Base-by-base conservation (phyloP, 2,888 invertebrate species). In the Ecliptopera silaceata region DNA sequence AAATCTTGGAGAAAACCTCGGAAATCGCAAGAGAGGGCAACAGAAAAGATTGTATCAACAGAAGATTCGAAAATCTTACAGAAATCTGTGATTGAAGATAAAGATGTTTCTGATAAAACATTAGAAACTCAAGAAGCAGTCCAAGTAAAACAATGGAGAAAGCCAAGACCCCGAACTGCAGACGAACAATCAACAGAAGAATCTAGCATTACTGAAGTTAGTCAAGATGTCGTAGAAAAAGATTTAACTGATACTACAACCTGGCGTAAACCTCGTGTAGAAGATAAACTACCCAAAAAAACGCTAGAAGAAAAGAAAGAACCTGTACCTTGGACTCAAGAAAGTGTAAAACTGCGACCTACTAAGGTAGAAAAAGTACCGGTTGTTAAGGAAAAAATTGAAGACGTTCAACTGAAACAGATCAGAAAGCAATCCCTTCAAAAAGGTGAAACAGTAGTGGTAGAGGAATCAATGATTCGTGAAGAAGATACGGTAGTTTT, bases 341-440 rank as follows among this genome's bases (percentile, higher is more conserved):
- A 95, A 80, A 91, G 92, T 64, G 90, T 94, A 11, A 89, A 92
- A 69, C 73, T 94, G 64, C 91, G 93, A 66, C 93, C 94, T 1
- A 89, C 94, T 0, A 93, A 93, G 67, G 91, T 93, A 45, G 90
- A 93, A 63, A 92, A 93, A 64, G 84, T 86, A 61, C 75, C 86
- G 48, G 89, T 93, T 81, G 17, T 89, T 77, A 89, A 93, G 92
- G 72, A 92, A 91, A 92, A 91, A 71, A 65, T 91, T 43, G 91
- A 93, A 79, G 83, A 87, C 64, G 75, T 90, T 4, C 79, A 76
- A 41, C 71, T 89, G 53, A 90, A 75, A 73, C 85, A 81, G 55
- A 72, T 82, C 2, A 71, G 79, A 60, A 89, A 89, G 66, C 81
- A 82, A 53, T 81, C 86, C 22, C 76, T 87, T 11, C 85, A 85